Evolutionary conservation across 2,888 invertebrate species (phyloP).

Genomic region (Panorpa germanica): DNA sequence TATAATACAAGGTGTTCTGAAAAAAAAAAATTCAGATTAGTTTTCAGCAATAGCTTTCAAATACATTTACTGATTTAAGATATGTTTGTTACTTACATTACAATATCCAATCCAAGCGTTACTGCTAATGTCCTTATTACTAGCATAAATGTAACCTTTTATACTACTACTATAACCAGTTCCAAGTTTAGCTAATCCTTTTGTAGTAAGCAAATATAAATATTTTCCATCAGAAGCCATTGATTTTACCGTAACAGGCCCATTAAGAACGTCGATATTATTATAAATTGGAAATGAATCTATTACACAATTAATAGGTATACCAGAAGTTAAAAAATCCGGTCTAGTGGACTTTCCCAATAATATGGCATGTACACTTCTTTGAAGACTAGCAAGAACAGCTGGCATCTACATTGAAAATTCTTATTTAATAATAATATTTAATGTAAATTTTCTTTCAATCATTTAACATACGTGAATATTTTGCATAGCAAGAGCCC

Average conservation of each 20-base stretch:
- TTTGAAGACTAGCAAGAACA: constrained; percentile 68
- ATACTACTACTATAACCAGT: constrained; percentile 88
- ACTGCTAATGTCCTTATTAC: constrained; percentile 62
- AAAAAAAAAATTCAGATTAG: constrained; percentile 16
- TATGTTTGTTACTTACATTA: constrained; percentile 49
- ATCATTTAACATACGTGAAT: constrained; percentile 39
- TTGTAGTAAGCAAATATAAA: constrained; percentile 69
- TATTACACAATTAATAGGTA: constrained; percentile 56
- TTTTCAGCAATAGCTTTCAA: constrained; percentile 6
- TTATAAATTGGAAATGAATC: constrained; percentile 41
- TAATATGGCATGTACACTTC: constrained; percentile 75
- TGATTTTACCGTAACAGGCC: constrained; percentile 22
- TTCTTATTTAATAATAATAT: constrained; percentile 7
- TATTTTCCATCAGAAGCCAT: constrained; percentile 82
- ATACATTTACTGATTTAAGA: constrained; percentile 8
- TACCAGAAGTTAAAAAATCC: constrained; percentile 77
- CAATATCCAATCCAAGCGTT: constrained; percentile 83
- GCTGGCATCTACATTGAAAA: constrained; percentile 47
- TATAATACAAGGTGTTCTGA: constrained; percentile 66
- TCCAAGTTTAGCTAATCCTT: constrained; percentile 81
- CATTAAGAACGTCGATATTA: constrained; percentile 20
- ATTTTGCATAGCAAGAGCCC: constrained; percentile 56
- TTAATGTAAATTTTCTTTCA: constrained; percentile 6
- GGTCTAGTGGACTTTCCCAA: constrained; percentile 69
- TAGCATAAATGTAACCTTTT: constrained; percentile 73